Evolutionary conservation across 1,140 invertebrate species (phyloP).

Genomic region (Nymphalis io): DNA sequence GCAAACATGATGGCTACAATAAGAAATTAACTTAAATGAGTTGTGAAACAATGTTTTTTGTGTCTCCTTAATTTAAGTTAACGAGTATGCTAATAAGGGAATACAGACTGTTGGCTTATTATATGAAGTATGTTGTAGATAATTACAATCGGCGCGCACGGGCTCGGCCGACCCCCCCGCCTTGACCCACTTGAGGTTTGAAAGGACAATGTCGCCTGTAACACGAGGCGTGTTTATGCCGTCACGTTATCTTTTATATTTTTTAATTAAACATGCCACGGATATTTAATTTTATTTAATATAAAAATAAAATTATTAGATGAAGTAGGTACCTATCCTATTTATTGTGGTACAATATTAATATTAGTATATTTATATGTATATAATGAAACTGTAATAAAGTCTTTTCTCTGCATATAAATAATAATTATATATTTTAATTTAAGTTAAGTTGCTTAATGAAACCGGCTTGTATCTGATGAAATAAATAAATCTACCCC

Average conservation of each 20-base stretch:
- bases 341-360: background rate
- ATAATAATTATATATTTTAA: too few species aligned
- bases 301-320: too few species aligned
- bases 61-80: background rate
- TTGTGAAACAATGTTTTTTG: too few species aligned
- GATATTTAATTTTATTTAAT: too few species aligned
- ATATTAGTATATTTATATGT: too few species aligned
- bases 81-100: slow-evolving; percentile 6
- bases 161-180: slow-evolving; percentile 36
- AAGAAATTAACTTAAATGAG: too few species aligned
- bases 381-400: too few species aligned
- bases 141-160: slow-evolving; percentile 11
- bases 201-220: slow-evolving; percentile 42
- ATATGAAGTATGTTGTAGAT: background rate
- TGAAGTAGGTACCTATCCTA: too few species aligned
- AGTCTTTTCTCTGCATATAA: too few species aligned
- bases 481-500: too few species aligned
- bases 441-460: too few species aligned
- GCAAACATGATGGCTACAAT: background rate
- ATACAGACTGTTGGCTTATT: slow-evolving; percentile 3
- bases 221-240: slow-evolving; percentile 18
- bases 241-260: slow-evolving; percentile 8
- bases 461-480: too few species aligned
- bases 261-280: background rate
- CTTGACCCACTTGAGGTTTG: slow-evolving; percentile 37